Evolutionary conservation across 2,888 invertebrate genomes (phyloP).

Genomic region (Scrobipalpa atriplicella): DNA sequence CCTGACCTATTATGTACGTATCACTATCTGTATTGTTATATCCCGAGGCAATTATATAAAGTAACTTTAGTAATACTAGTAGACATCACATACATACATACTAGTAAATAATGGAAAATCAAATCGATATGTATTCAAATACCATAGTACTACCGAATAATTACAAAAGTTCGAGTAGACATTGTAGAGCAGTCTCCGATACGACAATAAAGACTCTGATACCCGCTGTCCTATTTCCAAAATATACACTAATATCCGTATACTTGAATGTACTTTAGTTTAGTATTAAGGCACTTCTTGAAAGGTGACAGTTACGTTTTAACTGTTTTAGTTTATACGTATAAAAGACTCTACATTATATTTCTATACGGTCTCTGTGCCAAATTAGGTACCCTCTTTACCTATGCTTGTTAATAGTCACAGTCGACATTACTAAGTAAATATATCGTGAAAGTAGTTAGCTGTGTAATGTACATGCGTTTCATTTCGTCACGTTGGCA

Average conservation of each 20-base stretch:
- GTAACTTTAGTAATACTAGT: slow-evolving; percentile 6
- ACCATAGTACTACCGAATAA: neutral
- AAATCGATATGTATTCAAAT: neutral
- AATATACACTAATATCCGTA: neutral
- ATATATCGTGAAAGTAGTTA: slow-evolving; percentile 75
- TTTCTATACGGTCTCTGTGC: slow-evolving; percentile 61
- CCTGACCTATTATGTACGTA: slow-evolving; percentile 12
- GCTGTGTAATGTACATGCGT: slow-evolving; percentile 71
- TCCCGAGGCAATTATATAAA: neutral
- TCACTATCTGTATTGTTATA: slow-evolving; percentile 29
- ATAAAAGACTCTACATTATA: slow-evolving; percentile 33
- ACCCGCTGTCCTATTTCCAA: neutral
- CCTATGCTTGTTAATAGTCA: slow-evolving; percentile 61
- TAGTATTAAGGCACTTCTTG: neutral
- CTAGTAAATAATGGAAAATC: neutral
- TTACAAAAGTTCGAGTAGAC: slow-evolving; percentile 1
- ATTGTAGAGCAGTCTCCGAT: neutral
- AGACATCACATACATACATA: neutral
- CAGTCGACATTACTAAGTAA: slow-evolving; percentile 62
- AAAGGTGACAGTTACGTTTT: slow-evolving; percentile 6
- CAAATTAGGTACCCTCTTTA: slow-evolving; percentile 69
- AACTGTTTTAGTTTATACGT: slow-evolving; percentile 21
- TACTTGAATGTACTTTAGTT: slow-evolving; percentile 3
- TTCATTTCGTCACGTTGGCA: slow-evolving; percentile 72
- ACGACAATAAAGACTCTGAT: slow-evolving; percentile 17